Conservation (phyloP, 2,797 vertebrate species). For the Spinus pinus region DNA sequence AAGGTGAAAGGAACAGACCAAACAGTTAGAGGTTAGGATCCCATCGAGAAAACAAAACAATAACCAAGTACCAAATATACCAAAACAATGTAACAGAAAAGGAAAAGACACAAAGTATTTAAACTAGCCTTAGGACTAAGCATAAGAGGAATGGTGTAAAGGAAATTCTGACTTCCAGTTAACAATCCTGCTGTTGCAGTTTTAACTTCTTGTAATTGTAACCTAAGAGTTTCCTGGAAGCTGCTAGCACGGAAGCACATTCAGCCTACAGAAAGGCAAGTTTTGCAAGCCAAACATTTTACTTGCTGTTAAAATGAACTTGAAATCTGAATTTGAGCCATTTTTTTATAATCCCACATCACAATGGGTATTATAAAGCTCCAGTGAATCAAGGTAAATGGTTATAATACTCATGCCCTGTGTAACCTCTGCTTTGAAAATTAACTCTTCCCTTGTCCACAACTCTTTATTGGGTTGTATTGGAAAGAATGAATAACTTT, state of each 20-base stretch:
- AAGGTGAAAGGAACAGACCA: neutral
- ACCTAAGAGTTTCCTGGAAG: constrained; percentile 64
- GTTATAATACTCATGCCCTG: neutral
- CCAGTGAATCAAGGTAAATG: neutral
- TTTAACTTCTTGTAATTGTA: constrained; percentile 66
- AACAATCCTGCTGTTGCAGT: constrained; percentile 45
- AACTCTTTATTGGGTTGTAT: neutral
- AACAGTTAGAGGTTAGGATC: neutral
- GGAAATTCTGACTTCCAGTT: constrained; percentile 65
- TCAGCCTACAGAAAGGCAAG: neutral
- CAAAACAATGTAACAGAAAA: neutral
- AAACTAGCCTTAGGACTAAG: neutral
- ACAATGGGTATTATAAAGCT: neutral
- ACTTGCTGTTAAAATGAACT: constrained; percentile 3
- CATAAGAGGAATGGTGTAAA: constrained; percentile 20
- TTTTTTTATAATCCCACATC: neutral
- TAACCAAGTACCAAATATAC: neutral
- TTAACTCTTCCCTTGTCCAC: neutral
- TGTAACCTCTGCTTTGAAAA: neutral
- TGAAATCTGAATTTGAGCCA: neutral
- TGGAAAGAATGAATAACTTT: neutral
- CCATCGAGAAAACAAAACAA: neutral
- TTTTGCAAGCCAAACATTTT: constrained; percentile 27
- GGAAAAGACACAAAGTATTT: constrained; percentile 12
- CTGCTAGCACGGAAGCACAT: constrained; percentile 44